Base-by-base conservation (phyloP, 1,140 invertebrate species). In the Phymorhynchus buccinoides region DNA sequence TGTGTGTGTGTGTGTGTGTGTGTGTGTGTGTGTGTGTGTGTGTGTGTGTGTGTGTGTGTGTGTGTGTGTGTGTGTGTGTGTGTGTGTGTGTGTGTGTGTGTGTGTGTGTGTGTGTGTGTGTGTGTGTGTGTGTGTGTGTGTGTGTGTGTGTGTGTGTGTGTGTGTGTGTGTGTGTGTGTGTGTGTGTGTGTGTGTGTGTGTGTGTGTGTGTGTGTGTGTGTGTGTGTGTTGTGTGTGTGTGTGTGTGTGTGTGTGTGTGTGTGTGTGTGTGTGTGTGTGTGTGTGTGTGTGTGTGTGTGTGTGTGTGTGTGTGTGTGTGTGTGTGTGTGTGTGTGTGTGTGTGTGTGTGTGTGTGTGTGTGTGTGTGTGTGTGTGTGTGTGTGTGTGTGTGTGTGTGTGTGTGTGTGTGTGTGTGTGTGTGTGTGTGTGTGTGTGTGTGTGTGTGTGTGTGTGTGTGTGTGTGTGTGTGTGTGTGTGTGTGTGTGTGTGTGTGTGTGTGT, bases 151-250 rank as follows among this genome's bases (percentile, higher is more conserved):
- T 52, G 48, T 52, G 48, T 2, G 48, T 52, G 48, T 52, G 48
- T 52, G 48, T 52, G 48, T 52, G 48, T 52, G 0, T 52, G 0
- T 52, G 48, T 73, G 7, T 77, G 73, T 77, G 35, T 77, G 73
- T 77, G 73, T 41, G 16, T 77, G 6, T 41, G 32, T 77, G 73
- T 37, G 35, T 73, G 68, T 3, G n/a, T n/a, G 3, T 73, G 68
- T n/a, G n/a, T 16, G n/a, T 73, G 68, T 73, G 68, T 37, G 35
- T 73, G 68, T 32, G n/a, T 73, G 68, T 37, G 35, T 73, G n/a
- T 73, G 68, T 73, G n/a, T 37, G 35, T 73, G 68, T 73, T 73
- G 68, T 73, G 68, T 73, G 68, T 73, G n/a, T 37, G n/a, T 37
- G 35, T 77, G n/a, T 52, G 48, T 2, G 48, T 1, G 48, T 2